Conservation (phyloP, 2,888 invertebrate genomes). For the Sturmia bella region DNA sequence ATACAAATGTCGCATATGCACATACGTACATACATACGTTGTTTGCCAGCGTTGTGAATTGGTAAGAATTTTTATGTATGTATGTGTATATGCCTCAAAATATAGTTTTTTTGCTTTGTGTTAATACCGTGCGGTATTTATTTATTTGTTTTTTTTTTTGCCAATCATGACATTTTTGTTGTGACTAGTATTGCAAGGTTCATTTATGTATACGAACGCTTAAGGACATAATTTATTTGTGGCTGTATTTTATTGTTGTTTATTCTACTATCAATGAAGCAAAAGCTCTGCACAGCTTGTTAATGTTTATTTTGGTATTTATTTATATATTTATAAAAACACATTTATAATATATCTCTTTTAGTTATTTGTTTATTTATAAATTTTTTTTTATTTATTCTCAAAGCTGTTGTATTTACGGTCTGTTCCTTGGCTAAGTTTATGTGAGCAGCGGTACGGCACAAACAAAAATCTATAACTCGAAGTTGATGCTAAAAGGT, state of each 20-base stretch:
- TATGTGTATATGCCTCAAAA: no score
- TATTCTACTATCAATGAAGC: conserved; percentile 70
- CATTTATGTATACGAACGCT: conserved; percentile 71
- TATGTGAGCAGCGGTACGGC: no score
- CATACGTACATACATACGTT: no score
- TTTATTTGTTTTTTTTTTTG: conserved; percentile 31
- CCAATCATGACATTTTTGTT: conserved; percentile 37
- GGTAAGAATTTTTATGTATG: no score
- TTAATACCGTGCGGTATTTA: conserved; percentile 4
- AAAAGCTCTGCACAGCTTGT: conserved; percentile 45
- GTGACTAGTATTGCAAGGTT: conserved; percentile 59
- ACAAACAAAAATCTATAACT: no score
- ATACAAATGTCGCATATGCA: no score
- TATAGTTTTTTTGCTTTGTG: conserved; percentile 5
- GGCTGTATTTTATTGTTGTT: conserved; percentile 78
- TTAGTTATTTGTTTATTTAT: conserved; percentile 11
- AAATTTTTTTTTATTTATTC: neutral
- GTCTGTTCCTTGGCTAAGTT: no score
- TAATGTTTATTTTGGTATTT: conserved; percentile 28
- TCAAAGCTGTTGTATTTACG: no score
- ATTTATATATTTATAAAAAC: conserved; percentile 24
- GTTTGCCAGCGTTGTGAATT: no score
- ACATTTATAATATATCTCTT: conserved; percentile 5
- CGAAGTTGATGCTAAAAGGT: no score
- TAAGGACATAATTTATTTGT: conserved; percentile 77